Percentiles rank a stretch among this genome's conserved stretches.
phyloP scores from a whole-genome alignment of 2,797 vertebrate genomes.

The Crenuchus spilurus region DNA sequence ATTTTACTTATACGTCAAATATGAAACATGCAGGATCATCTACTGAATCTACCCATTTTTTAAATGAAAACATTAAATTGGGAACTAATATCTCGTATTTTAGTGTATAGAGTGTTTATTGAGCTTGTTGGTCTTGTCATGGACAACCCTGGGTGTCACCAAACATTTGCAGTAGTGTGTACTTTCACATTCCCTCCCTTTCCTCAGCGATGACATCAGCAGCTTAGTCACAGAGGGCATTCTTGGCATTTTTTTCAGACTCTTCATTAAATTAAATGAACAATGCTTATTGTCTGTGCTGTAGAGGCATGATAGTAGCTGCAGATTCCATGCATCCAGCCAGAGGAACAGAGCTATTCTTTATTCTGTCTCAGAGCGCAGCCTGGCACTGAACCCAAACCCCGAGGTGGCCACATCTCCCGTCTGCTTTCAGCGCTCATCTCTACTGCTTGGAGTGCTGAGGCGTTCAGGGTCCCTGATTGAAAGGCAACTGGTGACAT shows the following conservation, averaged over 20 bases:
- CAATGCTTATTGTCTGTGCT: slow-evolving; percentile 78
- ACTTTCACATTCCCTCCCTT: neutral
- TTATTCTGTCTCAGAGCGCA: slow-evolving; percentile 75
- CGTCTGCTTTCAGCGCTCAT: slow-evolving; percentile 6
- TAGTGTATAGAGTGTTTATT: no score
- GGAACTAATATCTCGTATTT: no score
- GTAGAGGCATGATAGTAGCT: slow-evolving; percentile 71
- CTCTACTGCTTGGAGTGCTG: slow-evolving; percentile 8
- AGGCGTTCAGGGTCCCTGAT: slow-evolving; percentile 50
- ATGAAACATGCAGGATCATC: no score
- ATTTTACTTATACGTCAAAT: no score
- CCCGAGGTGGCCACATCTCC: slow-evolving; percentile 60
- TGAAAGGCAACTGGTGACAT: slow-evolving; percentile 50
- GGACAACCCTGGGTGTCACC: no score
- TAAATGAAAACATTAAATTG: no score
- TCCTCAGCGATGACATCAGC: slow-evolving; percentile 25
- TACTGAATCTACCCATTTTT: no score
- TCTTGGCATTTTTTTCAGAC: slow-evolving; percentile 67
- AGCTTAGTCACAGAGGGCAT: slow-evolving; percentile 45
- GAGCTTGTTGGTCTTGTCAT: no score
- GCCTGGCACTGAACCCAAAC: slow-evolving; percentile 82
- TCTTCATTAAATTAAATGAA: slow-evolving; percentile 75
- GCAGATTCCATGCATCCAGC: slow-evolving; percentile 69
- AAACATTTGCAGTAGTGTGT: neutral
- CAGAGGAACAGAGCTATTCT: slow-evolving; percentile 75